These are phyloP conservation scores for Netelia melanura DNA, from an alignment of 2,888 invertebrate species.

Conservation along the genomic window DNA sequence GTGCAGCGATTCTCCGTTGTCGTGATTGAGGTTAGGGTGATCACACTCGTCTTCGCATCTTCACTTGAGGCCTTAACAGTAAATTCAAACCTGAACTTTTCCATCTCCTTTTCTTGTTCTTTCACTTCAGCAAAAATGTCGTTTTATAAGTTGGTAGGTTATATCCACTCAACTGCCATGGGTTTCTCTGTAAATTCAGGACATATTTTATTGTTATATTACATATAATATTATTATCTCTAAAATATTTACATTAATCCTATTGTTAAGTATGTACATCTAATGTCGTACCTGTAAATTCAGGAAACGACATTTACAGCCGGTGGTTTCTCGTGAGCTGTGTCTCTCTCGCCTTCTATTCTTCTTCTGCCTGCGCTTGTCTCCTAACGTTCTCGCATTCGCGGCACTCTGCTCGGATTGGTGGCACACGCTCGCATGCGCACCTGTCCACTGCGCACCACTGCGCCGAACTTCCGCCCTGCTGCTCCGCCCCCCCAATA, in stretches of 20 bases:
- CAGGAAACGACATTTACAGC: slow-evolving; percentile 48
- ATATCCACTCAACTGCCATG: not conserved
- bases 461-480: too few relatives aligned
- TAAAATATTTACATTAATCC: not conserved
- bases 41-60: slow-evolving; percentile 20
- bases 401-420: too few relatives aligned
- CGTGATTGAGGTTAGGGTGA: slow-evolving; percentile 46
- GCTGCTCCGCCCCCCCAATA: too few relatives aligned
- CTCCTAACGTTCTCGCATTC: too few relatives aligned
- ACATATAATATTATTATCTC: not conserved
- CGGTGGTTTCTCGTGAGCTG: not conserved
- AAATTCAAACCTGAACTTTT: slow-evolving; percentile 18
- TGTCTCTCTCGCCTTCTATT: not conserved
- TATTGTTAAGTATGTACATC: not conserved
- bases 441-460: too few relatives aligned
- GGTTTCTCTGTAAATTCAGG: not conserved
- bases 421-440: too few relatives aligned
- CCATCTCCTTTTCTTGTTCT: not conserved
- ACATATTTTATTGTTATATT: not conserved
- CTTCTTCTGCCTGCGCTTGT: too few relatives aligned
- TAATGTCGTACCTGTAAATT: slow-evolving; percentile 34
- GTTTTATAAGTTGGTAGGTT: slow-evolving; percentile 17
- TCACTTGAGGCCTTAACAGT: slow-evolving; percentile 13
- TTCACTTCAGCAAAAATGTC: slow-evolving; percentile 33
- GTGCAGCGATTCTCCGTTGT: slow-evolving; percentile 34